Evolutionary conservation across 1,140 invertebrate species (phyloP), one percentile per base, ranked within the genome.

Genomic region (Camponotus pennsylvanicus): DNA sequence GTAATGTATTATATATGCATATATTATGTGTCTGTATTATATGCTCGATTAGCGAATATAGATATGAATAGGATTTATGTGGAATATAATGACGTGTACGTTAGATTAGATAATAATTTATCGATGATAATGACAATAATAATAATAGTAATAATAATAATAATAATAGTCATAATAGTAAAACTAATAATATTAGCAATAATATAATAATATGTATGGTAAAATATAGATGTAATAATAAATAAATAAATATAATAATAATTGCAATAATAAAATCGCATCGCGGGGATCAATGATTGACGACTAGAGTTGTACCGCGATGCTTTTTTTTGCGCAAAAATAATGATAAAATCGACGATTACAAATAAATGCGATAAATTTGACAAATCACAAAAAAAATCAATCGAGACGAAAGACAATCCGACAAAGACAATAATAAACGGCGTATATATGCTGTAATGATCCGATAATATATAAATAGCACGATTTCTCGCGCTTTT

Each of bases 81-180:
- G 75, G 86, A 92, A 87, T 88, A 80, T 84, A 88, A 89, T 91
- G 77, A 67, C 76, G 88, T 49, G 34, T 80, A 55, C 40, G 21
- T 80, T 73, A 91, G 52, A 45, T 87, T 79, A 83, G 55, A 85
- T 89, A 92, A 86, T 89, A 89, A 90, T 78, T 88, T 86, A 91
- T 88, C 87, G 78, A 88, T 90, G 88, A 85, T 89, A 91, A 93
- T 92, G 85, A 93, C 92, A 90, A 86, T 92, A 90, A 91, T 92
- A 92, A 91, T 90, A 92, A 92, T 92, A 82, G 89, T 92, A 88
- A 92, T 90, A 90, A 89, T 91, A 91, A 82, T 85, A 70, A 79
- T 73, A 64, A 85, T 85, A 57, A 64, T 70, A 71, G 83, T 86
- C 66, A 70, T 88, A 83, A 71, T 84, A 71, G 87, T 83, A 86